These are phyloP conservation scores for Mastacembelus armatus DNA, from an alignment of 2,797 vertebrate species.

Conservation along the genomic window DNA sequence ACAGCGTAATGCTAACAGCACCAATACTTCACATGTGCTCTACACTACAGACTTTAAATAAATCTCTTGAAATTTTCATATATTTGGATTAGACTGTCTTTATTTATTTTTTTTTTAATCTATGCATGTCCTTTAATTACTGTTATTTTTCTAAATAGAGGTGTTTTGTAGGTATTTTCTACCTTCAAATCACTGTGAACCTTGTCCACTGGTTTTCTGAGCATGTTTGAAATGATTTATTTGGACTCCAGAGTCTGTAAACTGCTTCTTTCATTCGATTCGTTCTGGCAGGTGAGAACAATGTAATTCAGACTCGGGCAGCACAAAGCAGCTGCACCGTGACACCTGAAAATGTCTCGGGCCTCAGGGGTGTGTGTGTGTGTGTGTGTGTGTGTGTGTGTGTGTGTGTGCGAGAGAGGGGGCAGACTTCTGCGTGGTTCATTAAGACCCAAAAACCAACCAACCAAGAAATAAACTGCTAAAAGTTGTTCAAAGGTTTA, in stretches of 20 bases:
- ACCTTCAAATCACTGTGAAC: neutral
- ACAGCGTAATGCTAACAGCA: neutral
- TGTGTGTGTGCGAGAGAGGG: neutral
- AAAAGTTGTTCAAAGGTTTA: slow-evolving; percentile 1
- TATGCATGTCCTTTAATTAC: neutral
- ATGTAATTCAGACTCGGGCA: slow-evolving; percentile 16
- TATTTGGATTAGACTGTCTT: too few species aligned
- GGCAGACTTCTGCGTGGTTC: slow-evolving; percentile 18
- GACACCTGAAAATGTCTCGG: slow-evolving; percentile 42
- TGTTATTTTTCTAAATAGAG: neutral
- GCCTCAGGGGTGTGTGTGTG: too few species aligned
- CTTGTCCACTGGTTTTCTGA: neutral
- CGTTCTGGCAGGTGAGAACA: slow-evolving; percentile 40
- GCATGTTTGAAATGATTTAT: slow-evolving; percentile 10
- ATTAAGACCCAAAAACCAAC: slow-evolving; percentile 40
- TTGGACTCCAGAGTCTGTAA: neutral
- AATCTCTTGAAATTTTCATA: too few species aligned
- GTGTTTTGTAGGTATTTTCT: neutral
- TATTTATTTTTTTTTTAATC: too few species aligned
- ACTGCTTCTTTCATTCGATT: slow-evolving; percentile 14
- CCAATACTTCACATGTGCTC: neutral
- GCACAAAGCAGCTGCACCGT: slow-evolving; percentile 31
- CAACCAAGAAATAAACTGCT: slow-evolving; percentile 36
- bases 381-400: too few species aligned
- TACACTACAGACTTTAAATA: too few species aligned